phyloP scores from a whole-genome alignment of 2,888 invertebrate species.

The Spisula subtruncata region DNA sequence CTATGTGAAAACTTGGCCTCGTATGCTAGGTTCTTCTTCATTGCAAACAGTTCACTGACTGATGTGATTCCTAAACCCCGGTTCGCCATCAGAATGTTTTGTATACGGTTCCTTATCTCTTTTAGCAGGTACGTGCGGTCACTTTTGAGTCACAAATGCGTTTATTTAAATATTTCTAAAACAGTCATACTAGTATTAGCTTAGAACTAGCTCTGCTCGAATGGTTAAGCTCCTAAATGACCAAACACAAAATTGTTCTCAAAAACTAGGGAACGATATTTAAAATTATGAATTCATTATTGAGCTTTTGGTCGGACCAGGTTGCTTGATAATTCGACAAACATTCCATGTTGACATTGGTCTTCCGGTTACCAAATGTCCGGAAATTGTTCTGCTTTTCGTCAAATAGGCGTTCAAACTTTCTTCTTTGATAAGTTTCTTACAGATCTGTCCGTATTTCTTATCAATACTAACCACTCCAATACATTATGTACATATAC shows the following conservation, averaged over 20 bases:
- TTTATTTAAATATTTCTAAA: not conserved
- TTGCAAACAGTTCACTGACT: conserved; percentile 62
- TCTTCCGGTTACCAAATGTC: not conserved
- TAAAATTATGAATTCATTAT: no score
- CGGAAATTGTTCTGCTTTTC: not conserved
- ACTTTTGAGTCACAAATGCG: not conserved
- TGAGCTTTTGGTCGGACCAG: not conserved
- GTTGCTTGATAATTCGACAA: not conserved
- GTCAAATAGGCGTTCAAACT: not conserved
- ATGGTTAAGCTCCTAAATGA: no score
- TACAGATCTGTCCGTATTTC: no score
- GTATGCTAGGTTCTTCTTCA: conserved; percentile 69
- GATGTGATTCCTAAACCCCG: conserved; percentile 48
- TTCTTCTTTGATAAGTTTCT: not conserved
- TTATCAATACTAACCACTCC: no score
- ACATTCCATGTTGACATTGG: not conserved
- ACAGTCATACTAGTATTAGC: not conserved
- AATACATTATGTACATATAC: no score
- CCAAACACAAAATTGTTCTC: no score
- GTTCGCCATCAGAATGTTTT: conserved; percentile 34
- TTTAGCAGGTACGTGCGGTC: not conserved
- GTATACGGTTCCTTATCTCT: not conserved
- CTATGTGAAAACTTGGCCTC: conserved; percentile 59
- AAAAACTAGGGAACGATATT: no score
- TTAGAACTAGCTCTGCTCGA: no score